Percentiles rank a stretch among this genome's conserved stretches.
phyloP scores from a whole-genome alignment of 2,888 invertebrate species.

The Octonoba sinensis region DNA sequence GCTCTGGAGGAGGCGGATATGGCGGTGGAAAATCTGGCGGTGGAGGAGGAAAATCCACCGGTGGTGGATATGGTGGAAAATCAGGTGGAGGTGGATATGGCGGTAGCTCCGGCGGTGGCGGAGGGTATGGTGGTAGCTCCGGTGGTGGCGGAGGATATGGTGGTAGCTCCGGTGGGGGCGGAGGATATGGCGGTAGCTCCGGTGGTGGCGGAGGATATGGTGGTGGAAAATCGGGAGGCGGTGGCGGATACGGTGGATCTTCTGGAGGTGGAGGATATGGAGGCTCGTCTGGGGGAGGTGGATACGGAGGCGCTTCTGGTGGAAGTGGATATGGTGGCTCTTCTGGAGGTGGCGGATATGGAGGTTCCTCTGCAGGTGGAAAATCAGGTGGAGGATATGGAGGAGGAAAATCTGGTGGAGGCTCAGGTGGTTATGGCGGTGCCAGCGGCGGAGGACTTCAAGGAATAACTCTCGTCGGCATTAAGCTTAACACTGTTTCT shows the following conservation, averaged over 20 bases:
- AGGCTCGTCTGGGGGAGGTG: background rate
- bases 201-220: slow-evolving; percentile 17
- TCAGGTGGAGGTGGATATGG: slow-evolving; percentile 31
- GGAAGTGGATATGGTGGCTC: slow-evolving; percentile 20
- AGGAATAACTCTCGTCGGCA: slow-evolving; percentile 58
- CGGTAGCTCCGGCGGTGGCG: background rate
- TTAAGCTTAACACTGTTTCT: slow-evolving; percentile 57
- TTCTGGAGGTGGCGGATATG: slow-evolving; percentile 4
- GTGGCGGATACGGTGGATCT: slow-evolving; percentile 8
- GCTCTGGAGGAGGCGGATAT: slow-evolving; percentile 14
- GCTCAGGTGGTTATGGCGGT: background rate
- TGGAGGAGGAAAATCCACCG: slow-evolving; percentile 9
- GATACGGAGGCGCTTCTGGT: background rate
- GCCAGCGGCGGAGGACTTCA: slow-evolving; percentile 34
- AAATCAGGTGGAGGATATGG: slow-evolving; percentile 24
- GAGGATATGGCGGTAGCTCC: slow-evolving; percentile 26
- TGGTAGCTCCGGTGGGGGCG: slow-evolving; percentile 20
- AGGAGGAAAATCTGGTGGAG: background rate
- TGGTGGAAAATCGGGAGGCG: slow-evolving; percentile 13
- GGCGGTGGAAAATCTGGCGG: slow-evolving; percentile 15
- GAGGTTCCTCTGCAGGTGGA: too few species aligned
- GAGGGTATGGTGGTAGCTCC: slow-evolving; percentile 7
- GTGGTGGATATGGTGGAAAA: slow-evolving; percentile 20
- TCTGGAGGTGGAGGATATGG: slow-evolving; percentile 30
- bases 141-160: slow-evolving; percentile 27